phyloP scores from a whole-genome alignment of 2,888 invertebrate species.

The Hirtodrosophila alboralis region DNA sequence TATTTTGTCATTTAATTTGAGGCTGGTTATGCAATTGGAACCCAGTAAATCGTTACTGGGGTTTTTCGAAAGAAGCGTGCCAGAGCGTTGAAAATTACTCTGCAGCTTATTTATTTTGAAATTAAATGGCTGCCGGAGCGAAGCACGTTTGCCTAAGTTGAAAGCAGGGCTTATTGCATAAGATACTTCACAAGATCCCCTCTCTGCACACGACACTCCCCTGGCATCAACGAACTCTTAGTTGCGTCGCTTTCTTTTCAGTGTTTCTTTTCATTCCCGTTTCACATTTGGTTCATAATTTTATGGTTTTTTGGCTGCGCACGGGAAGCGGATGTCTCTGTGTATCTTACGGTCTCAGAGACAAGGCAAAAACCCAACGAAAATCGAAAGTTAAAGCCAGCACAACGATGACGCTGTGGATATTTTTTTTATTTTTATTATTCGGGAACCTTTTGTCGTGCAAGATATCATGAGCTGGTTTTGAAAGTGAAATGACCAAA shows the following conservation, averaged over 20 bases:
- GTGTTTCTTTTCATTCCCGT: conserved; percentile 49
- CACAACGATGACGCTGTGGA: conserved; percentile 64
- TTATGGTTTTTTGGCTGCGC: conserved; percentile 65
- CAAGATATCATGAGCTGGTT: conserved; percentile 66
- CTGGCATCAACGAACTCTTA: conserved; percentile 7
- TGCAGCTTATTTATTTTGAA: conserved; percentile 62
- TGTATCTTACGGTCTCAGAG: conserved; percentile 2
- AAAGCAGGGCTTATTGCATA: conserved; percentile 72
- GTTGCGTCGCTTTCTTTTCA: conserved; percentile 65
- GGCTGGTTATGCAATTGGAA: conserved; percentile 58
- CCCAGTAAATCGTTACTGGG: conserved; percentile 9
- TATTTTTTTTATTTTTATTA: conserved; percentile 31
- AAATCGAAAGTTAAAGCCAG: conserved; percentile 76
- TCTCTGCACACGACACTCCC: not conserved
- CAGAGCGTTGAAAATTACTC: conserved; percentile 75
- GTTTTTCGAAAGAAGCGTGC: conserved; percentile 56
- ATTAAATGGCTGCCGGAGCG: conserved; percentile 72
- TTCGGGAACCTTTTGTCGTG: conserved; percentile 54
- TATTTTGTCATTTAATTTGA: conserved; percentile 55
- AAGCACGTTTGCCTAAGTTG: conserved; percentile 50
- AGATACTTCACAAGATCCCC: conserved; percentile 24
- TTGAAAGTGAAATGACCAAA: conserved; percentile 79
- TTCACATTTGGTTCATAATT: conserved; percentile 72
- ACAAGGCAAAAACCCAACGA: conserved; percentile 48
- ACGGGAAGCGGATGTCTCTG: conserved; percentile 74